These are phyloP conservation scores for Athetis lepigone DNA, from an alignment of 2,888 invertebrate genomes.

Conservation along the genomic window DNA sequence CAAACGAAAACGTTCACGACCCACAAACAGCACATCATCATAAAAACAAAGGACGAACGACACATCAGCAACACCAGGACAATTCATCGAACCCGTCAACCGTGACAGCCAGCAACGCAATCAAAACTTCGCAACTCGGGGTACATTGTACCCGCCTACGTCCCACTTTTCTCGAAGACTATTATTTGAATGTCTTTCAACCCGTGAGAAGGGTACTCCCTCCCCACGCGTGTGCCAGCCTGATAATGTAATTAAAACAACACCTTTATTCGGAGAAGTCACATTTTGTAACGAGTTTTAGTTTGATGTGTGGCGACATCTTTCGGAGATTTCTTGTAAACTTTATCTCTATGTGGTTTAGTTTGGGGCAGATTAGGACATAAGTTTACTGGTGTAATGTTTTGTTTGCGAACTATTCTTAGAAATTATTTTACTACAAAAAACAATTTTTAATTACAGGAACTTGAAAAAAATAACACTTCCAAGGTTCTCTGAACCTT, in stretches of 20 bases:
- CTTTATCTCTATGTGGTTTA: slow-evolving; percentile 55
- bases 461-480: not conserved
- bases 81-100: slow-evolving; percentile 82
- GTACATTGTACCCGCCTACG: slow-evolving; percentile 68
- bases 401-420: slow-evolving; percentile 6
- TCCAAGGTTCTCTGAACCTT: no score
- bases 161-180: slow-evolving; percentile 84
- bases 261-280: slow-evolving; percentile 87
- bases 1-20: slow-evolving; percentile 21
- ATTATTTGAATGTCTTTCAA: slow-evolving; percentile 90
- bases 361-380: slow-evolving; percentile 46
- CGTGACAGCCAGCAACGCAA: slow-evolving; percentile 85
- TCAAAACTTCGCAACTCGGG: slow-evolving; percentile 82
- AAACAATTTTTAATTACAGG: not conserved
- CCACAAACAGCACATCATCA: slow-evolving; percentile 50
- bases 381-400: slow-evolving; percentile 14
- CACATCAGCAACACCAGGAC: slow-evolving; percentile 66
- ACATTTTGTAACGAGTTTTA: slow-evolving; percentile 79
- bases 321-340: slow-evolving; percentile 60
- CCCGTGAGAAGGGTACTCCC: slow-evolving; percentile 87
- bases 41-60: slow-evolving; percentile 69
- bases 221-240: slow-evolving; percentile 84
- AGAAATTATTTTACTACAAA: not conserved
- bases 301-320: slow-evolving; percentile 72
- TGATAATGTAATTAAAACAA: slow-evolving; percentile 91